phyloP scores from a whole-genome alignment of 2,113 vertebrate genomes.

The Podarcis cretensis region DNA sequence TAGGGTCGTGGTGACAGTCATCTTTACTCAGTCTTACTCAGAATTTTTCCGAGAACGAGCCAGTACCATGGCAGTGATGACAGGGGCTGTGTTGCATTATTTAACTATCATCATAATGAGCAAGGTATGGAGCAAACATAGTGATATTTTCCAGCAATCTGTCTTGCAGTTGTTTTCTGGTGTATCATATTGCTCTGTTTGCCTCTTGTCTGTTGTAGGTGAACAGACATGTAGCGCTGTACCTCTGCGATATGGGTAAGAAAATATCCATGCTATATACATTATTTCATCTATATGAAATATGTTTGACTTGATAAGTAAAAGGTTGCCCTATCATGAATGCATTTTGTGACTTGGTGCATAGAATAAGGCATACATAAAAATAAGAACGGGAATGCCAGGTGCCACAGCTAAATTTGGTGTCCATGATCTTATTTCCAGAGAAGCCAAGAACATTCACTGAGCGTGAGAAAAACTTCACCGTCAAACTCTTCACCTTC shows the following conservation, averaged over 20 bases:
- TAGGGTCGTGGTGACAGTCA: constrained; percentile 77
- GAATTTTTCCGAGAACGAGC: constrained; percentile 76
- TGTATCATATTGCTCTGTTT: fast-evolving
- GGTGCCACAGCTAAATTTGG: fast-evolving
- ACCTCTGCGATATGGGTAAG: constrained; percentile 87
- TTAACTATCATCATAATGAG: constrained; percentile 89
- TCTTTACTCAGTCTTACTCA: constrained; percentile 64
- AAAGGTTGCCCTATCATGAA: neutral
- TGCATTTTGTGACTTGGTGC: neutral
- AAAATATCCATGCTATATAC: neutral
- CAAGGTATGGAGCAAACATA: constrained; percentile 43
- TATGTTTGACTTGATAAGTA: neutral
- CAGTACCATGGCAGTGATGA: constrained; percentile 74
- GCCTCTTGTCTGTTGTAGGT: constrained; percentile 72
- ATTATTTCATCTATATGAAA: neutral
- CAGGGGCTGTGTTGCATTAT: constrained; percentile 90
- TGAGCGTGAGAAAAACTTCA: constrained; percentile 86
- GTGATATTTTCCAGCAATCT: fast-evolving
- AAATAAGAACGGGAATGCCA: neutral
- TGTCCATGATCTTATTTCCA: constrained; percentile 47
- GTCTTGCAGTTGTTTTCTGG: neutral
- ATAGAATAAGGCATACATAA: neutral
- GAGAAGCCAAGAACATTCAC: constrained; percentile 85
- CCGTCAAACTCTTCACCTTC: constrained; percentile 92
- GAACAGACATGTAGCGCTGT: constrained; percentile 83